Evolutionary conservation across 2,797 vertebrate genomes (phyloP), one percentile per base, ranked within the genome.

Genomic region (Benthosema pterotum): DNA sequence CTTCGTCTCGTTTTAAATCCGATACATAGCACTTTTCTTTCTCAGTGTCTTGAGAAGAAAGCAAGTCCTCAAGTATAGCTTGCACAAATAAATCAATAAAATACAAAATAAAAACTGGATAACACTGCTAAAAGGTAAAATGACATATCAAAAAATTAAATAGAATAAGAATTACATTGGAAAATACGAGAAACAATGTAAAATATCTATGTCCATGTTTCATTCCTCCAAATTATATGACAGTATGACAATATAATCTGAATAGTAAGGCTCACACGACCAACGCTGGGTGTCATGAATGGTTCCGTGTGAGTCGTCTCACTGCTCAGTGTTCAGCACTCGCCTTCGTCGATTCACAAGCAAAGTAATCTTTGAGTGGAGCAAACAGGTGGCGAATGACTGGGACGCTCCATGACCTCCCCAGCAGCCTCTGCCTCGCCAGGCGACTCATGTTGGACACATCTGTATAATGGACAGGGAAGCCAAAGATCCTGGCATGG

Each of bases 361-460:
- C 96, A 69, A 97, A 99, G 89, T 97, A 99, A 85, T 99, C 97
- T 95, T 99, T 99, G 89, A 99, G 95, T 53, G 97, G 97, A 72
- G 96, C 96, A 75, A 99, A 99, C 88, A 99, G 96, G 93, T 99
- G 97, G 86, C 96, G 95, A 83, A 98, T 99, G 67, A 98, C 97
- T 0, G 97, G 97, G 78, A 99, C 96, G 42, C 97, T 99, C 97
- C 97, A 99, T 4, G 97, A 98, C 65, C 97, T 89, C 79, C 97
- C 96, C 82, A 98, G 95, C 77, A 99, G 95, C 93, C 96, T 94
- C 92, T 99, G 97, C 85, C 97, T 94, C 43, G 96, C 96, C 93
- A 99, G 93, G 71, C 96, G 95, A 91, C 97, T 98, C 97, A 99
- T 99, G 93, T 99, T 99, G 90, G 97, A 99, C 80, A 99, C 97